Evolutionary conservation across 2,113 vertebrate genomes (phyloP).

Genomic region (Trichomycterus rosablanca): DNA sequence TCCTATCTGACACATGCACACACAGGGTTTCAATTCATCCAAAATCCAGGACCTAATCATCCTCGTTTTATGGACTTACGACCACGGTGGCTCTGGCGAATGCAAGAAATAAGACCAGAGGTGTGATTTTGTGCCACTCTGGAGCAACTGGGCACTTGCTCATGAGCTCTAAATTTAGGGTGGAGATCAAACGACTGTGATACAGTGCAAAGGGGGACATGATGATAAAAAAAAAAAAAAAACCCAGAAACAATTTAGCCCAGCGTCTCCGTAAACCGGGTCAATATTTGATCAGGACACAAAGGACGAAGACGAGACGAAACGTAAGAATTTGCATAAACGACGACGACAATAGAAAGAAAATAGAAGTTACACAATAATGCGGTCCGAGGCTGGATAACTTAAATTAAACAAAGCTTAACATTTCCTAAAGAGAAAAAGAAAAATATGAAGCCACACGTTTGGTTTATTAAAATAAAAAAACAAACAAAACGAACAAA

Average conservation of each 20-base stretch:
- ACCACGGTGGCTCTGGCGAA: too few relatives aligned
- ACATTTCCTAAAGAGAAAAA: conserved; percentile 69
- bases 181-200: neutral
- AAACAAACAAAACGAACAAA: conserved; percentile 39
- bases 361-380: conserved; percentile 73
- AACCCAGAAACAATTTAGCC: too few relatives aligned
- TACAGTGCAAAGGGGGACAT: neutral
- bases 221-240: neutral
- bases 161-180: too few relatives aligned
- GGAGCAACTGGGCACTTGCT: too few relatives aligned
- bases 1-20: too few relatives aligned
- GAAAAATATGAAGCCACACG: conserved; percentile 23
- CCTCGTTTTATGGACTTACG: too few relatives aligned
- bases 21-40: too few relatives aligned
- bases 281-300: too few relatives aligned
- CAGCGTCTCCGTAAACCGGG: neutral
- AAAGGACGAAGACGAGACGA: conserved; percentile 68
- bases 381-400: conserved; percentile 72
- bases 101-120: too few relatives aligned
- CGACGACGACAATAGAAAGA: conserved; percentile 53
- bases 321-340: conserved; percentile 77
- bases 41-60: too few relatives aligned
- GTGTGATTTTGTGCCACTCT: too few relatives aligned
- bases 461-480: conserved; percentile 14
- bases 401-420: conserved; percentile 74